phyloP scores from a whole-genome alignment of 2,113 vertebrate genomes.

The Phodopus roborovskii region DNA sequence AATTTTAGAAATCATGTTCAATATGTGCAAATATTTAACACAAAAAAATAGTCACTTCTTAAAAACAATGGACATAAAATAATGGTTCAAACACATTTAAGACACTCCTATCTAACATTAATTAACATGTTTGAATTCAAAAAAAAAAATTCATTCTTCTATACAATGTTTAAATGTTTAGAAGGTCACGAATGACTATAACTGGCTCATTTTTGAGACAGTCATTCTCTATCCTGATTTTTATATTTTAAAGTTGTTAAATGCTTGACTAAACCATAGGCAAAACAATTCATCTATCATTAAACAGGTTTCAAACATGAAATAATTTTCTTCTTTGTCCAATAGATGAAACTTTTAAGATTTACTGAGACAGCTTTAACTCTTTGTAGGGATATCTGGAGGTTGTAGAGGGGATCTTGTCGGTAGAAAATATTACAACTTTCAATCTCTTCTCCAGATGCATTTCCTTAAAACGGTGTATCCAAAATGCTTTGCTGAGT shows the following conservation, averaged over 20 bases:
- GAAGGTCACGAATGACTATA: slow-evolving; percentile 77
- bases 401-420: not conserved
- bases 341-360: slow-evolving; percentile 73
- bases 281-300: slow-evolving; percentile 86
- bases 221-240: slow-evolving; percentile 78
- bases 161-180: slow-evolving; percentile 73
- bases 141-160: slow-evolving; percentile 70
- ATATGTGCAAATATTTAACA: slow-evolving; percentile 65
- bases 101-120: slow-evolving; percentile 63
- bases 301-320: slow-evolving; percentile 78
- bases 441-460: slow-evolving; percentile 60
- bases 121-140: slow-evolving; percentile 79
- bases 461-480: slow-evolving; percentile 35
- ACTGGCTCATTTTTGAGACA: slow-evolving; percentile 80
- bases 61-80: slow-evolving; percentile 61
- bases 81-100: slow-evolving; percentile 65
- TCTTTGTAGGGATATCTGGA: not conserved
- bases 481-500: not conserved
- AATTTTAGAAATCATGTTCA: slow-evolving; percentile 53
- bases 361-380: slow-evolving; percentile 72
- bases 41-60: slow-evolving; percentile 45
- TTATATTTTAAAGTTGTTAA: slow-evolving; percentile 84
- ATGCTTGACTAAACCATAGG: slow-evolving; percentile 85
- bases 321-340: slow-evolving; percentile 78
- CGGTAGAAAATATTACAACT: not conserved